Evolutionary conservation across 2,888 invertebrate genomes (phyloP).

Genomic region (Pelosia muscerda): DNA sequence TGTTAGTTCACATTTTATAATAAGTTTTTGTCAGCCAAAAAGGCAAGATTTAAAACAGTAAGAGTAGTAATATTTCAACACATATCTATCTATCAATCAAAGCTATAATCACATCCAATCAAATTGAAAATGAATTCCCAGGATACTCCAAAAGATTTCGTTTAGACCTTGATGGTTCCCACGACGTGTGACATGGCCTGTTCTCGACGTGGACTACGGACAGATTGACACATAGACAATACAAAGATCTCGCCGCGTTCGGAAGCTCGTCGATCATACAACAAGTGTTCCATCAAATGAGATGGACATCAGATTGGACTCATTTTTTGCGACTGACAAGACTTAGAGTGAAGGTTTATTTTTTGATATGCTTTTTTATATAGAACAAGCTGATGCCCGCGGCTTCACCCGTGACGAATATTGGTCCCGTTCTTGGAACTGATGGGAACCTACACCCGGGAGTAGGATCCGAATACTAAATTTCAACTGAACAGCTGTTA

Average conservation of each 20-base stretch:
- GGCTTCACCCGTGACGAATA: too few species aligned
- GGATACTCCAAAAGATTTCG: constrained; percentile 13
- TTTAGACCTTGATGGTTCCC: constrained; percentile 35
- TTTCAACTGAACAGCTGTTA: too few species aligned
- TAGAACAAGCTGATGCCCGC: too few species aligned
- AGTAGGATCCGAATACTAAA: too few species aligned
- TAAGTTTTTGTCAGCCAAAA: background rate
- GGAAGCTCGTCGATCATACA: constrained; percentile 80
- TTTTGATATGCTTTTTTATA: constrained; percentile 2
- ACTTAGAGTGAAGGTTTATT: constrained; percentile 16
- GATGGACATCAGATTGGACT: constrained; percentile 66
- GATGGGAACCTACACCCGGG: too few species aligned
- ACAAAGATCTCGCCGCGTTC: constrained; percentile 65
- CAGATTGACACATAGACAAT: constrained; percentile 71
- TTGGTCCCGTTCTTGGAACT: too few species aligned
- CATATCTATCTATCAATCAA: constrained; percentile 4
- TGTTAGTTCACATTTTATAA: background rate
- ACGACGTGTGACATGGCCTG: constrained; percentile 37
- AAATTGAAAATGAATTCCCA: background rate
- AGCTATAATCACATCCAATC: background rate
- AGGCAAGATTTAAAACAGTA: background rate
- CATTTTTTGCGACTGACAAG: constrained; percentile 49
- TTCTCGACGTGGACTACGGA: constrained; percentile 44
- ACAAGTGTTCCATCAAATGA: constrained; percentile 76
- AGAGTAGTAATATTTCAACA: background rate